Percentiles rank a stretch among this genome's conserved stretches.
Conservation (phyloP, 1,140 invertebrate species). For the Platyura marginata region DNA sequence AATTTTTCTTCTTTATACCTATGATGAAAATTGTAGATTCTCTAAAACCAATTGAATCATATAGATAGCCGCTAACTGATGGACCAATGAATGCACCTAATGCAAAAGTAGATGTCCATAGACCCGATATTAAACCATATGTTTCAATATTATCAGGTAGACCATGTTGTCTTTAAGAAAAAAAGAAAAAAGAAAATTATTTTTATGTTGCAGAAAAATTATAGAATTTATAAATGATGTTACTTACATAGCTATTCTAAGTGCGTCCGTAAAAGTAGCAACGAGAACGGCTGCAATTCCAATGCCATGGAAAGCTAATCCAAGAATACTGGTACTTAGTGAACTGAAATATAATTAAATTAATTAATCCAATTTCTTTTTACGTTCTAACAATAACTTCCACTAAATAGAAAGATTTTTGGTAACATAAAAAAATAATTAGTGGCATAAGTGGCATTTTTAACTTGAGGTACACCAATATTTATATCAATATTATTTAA, state of each 20-base stretch:
- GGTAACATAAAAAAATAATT: background rate
- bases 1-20: background rate
- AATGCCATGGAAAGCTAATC: slow-evolving; percentile 54
- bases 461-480: too few species aligned
- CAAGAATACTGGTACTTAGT: slow-evolving; percentile 44
- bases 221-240: background rate
- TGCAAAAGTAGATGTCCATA: slow-evolving; percentile 74
- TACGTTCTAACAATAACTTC: background rate
- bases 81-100: slow-evolving; percentile 71
- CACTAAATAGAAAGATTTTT: background rate
- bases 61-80: slow-evolving; percentile 53
- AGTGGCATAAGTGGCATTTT: too few species aligned
- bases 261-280: slow-evolving; percentile 61
- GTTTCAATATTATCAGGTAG: slow-evolving; percentile 66
- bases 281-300: slow-evolving; percentile 66
- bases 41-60: slow-evolving; percentile 52
- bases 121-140: slow-evolving; percentile 62
- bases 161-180: slow-evolving; percentile 34
- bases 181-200: slow-evolving; percentile 1
- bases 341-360: slow-evolving; percentile 26
- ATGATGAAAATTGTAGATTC: slow-evolving; percentile 54
- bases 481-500: too few species aligned
- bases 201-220: background rate
- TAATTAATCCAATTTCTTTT: background rate
- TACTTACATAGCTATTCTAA: slow-evolving; percentile 51